Evolutionary conservation across 2,113 vertebrate species (phyloP).

Genomic region (Microcebus jonahi): DNA sequence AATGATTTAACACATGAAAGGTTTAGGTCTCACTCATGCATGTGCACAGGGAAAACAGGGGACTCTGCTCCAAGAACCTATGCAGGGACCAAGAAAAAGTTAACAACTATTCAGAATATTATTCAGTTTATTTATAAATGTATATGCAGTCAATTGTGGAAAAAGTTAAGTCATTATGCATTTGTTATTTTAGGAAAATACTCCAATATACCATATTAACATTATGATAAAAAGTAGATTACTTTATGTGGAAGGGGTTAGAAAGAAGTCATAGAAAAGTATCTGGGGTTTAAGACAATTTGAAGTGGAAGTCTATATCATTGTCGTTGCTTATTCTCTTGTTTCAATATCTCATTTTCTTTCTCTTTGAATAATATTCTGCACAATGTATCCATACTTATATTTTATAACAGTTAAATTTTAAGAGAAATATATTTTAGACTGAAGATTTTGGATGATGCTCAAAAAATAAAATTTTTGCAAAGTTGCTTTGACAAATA

Average conservation of each 20-base stretch:
- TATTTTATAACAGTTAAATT: conserved; percentile 37
- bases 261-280: not conserved
- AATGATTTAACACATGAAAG: not conserved
- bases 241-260: not conserved
- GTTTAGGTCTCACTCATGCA: not conserved
- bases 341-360: not conserved
- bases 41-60: not conserved
- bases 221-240: not conserved
- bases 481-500: conserved; percentile 61
- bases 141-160: not conserved
- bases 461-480: conserved; percentile 57
- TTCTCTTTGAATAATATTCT: not conserved
- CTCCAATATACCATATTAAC: not conserved
- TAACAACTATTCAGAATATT: not conserved
- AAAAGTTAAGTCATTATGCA: not conserved
- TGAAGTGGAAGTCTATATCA: not conserved
- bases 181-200: not conserved
- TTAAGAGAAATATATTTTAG: conserved; percentile 36
- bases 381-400: not conserved
- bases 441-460: conserved; percentile 26
- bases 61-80: not conserved
- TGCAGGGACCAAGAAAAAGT: not conserved
- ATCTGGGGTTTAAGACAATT: not conserved
- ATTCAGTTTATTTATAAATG: not conserved
- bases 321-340: not conserved